phyloP scores from a whole-genome alignment of 2,888 invertebrate species.

The Tetramorium bicarinatum region DNA sequence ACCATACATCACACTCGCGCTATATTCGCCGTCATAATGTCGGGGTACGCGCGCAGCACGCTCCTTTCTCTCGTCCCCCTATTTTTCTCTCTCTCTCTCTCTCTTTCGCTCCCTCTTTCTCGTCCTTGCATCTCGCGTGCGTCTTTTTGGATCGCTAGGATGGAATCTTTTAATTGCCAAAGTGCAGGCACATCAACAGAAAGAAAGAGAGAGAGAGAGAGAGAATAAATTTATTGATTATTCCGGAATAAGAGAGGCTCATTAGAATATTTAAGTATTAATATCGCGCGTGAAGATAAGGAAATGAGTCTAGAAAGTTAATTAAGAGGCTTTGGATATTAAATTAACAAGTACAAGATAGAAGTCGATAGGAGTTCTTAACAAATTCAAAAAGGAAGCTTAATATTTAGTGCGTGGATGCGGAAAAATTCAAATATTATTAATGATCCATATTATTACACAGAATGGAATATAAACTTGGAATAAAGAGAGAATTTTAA shows the following conservation, averaged over 20 bases:
- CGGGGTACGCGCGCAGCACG: constrained; percentile 59
- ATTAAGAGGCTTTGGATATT: background rate
- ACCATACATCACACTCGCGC: constrained; percentile 73
- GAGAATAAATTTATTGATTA: constrained; percentile 18
- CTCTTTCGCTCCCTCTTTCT: background rate
- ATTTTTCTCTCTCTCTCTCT: constrained; percentile 1
- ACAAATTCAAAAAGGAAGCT: background rate
- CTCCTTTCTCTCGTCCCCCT: constrained; percentile 21
- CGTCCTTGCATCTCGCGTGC: constrained; percentile 21
- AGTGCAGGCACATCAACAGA: constrained; percentile 10
- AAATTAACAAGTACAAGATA: constrained; percentile 1
- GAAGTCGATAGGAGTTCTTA: background rate
- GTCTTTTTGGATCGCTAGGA: constrained; percentile 50
- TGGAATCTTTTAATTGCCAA: constrained; percentile 74
- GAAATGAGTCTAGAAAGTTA: background rate
- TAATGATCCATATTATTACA: background rate
- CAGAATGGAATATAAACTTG: background rate
- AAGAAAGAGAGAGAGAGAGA: constrained; percentile 7
- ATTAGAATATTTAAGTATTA: constrained; percentile 25
- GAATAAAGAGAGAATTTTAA: background rate
- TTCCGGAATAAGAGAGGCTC: background rate
- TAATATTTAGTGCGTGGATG: background rate
- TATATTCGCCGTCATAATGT: constrained; percentile 74
- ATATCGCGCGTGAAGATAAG: background rate
- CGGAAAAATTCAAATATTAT: background rate